These are phyloP conservation scores for Polymixis flavicincta DNA, from an alignment of 2,888 invertebrate species.

Conservation along the genomic window DNA sequence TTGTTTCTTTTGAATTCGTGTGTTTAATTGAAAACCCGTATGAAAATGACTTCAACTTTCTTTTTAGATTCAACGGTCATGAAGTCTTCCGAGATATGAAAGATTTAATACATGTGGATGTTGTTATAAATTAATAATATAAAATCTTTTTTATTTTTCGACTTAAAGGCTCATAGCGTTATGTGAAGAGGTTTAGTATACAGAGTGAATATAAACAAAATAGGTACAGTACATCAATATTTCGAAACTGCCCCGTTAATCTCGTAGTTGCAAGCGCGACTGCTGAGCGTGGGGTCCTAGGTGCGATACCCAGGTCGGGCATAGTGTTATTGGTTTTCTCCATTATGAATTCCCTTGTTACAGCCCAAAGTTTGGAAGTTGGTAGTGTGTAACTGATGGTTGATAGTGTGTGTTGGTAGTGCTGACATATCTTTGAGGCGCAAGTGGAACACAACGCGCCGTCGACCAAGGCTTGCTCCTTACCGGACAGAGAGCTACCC, in stretches of 20 bases:
- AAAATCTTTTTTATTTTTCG: background rate
- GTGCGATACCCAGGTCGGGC: background rate
- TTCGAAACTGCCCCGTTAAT: background rate
- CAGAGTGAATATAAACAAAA: background rate
- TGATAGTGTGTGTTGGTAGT: too few relatives aligned
- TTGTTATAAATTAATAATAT: background rate
- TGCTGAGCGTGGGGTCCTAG: background rate
- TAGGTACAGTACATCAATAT: too few relatives aligned
- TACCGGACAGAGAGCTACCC: too few relatives aligned
- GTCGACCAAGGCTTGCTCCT: too few relatives aligned
- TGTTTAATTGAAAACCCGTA: background rate
- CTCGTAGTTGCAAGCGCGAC: background rate
- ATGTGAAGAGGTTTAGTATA: background rate
- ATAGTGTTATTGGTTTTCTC: background rate
- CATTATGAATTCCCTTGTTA: background rate
- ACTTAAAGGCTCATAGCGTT: background rate
- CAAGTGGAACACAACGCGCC: too few relatives aligned
- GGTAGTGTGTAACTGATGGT: too few relatives aligned
- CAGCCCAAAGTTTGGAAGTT: background rate
- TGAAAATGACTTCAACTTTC: background rate
- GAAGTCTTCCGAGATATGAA: background rate
- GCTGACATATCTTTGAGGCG: too few relatives aligned
- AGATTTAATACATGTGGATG: background rate
- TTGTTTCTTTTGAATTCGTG: background rate
- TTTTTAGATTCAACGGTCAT: background rate